These are phyloP conservation scores for Hyla sarda DNA, from an alignment of 2,113 vertebrate species.

Conservation along the genomic window DNA sequence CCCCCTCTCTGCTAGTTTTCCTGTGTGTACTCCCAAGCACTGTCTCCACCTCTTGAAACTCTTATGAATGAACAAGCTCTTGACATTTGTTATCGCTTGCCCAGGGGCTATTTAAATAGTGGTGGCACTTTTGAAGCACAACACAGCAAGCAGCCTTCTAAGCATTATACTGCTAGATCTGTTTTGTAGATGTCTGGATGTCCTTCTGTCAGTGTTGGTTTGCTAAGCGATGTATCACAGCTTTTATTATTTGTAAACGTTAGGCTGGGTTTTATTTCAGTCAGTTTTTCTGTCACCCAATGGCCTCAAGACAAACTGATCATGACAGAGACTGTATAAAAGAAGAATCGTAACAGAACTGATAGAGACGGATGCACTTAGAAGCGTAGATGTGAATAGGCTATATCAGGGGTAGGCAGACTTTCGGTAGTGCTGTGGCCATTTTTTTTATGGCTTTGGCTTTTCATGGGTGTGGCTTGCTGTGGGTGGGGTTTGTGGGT, in stretches of 20 bases:
- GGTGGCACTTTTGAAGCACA: slow-evolving; percentile 1
- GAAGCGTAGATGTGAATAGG: too few species aligned
- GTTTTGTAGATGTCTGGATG: neutral
- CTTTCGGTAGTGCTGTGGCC: too few species aligned
- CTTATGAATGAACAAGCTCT: slow-evolving; percentile 57
- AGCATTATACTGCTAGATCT: neutral
- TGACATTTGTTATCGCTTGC: slow-evolving; percentile 11
- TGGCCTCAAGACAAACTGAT: too few species aligned
- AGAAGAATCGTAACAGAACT: too few species aligned
- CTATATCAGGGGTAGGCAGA: too few species aligned
- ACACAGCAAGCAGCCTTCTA: neutral
- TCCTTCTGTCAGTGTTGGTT: neutral
- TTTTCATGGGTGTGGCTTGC: too few species aligned
- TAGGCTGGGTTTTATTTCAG: too few species aligned
- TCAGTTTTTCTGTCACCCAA: too few species aligned
- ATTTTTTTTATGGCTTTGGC: too few species aligned
- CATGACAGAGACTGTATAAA: too few species aligned
- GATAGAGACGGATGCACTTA: too few species aligned
- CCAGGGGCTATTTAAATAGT: slow-evolving; percentile 26
- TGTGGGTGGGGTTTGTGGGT: too few species aligned
- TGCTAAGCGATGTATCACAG: neutral
- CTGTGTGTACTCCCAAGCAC: slow-evolving; percentile 50
- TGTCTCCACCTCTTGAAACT: slow-evolving; percentile 40
- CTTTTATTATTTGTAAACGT: neutral
- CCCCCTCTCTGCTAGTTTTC: slow-evolving; percentile 47